Conservation (phyloP, 2,888 invertebrate species). For the Penaeus monodon region DNA sequence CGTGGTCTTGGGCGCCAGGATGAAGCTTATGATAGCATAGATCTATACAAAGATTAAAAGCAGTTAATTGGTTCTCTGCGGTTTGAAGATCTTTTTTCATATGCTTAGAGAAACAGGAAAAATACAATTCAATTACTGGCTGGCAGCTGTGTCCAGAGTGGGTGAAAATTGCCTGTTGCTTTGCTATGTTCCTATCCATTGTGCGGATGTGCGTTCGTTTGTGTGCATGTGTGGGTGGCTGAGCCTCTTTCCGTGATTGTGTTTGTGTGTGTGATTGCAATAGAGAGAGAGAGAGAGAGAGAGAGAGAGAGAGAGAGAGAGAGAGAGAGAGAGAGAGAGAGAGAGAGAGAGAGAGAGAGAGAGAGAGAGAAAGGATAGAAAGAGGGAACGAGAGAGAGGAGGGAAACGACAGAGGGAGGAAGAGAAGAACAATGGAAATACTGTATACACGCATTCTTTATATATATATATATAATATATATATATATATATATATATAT, state of each 20-base stretch:
- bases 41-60: slow-evolving; percentile 15
- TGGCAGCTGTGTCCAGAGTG: slow-evolving; percentile 15
- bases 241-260: slow-evolving; percentile 10
- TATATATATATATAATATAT: too few relatives aligned
- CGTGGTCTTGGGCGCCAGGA: too few relatives aligned
- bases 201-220: too few relatives aligned
- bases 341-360: too few relatives aligned
- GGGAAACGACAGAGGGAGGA: not conserved
- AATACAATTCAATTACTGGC: slow-evolving; percentile 19
- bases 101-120: slow-evolving; percentile 17
- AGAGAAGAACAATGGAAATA: too few relatives aligned
- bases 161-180: slow-evolving; percentile 16
- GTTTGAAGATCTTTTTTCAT: slow-evolving; percentile 2
- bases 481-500: too few relatives aligned
- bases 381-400: slow-evolving; percentile 7
- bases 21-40: not conserved
- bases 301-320: too few relatives aligned
- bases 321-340: not conserved
- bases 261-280: not conserved
- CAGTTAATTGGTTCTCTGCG: slow-evolving; percentile 11
- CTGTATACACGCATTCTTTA: too few relatives aligned
- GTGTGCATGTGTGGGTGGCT: not conserved
- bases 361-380: not conserved
- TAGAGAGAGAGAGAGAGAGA: too few relatives aligned
- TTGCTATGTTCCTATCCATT: not conserved